phyloP scores from a whole-genome alignment of 1,140 invertebrate species.

The Nasonia vitripennis region DNA sequence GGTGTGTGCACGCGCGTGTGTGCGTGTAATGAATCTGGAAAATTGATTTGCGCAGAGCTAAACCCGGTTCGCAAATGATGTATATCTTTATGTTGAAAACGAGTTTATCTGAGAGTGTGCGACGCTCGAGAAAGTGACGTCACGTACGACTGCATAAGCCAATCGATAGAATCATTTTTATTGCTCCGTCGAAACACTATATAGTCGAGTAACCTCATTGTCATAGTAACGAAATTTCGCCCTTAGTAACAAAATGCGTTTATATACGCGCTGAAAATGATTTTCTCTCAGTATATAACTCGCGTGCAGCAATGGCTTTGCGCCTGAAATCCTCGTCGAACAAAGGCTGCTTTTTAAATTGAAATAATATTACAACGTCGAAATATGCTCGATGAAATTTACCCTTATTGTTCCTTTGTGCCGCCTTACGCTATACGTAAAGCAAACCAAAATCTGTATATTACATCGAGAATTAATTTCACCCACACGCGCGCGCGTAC shows the following conservation, averaged over 20 bases:
- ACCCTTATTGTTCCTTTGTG: too few species aligned
- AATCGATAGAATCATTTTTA: constrained; percentile 32
- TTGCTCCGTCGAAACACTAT: constrained; percentile 2
- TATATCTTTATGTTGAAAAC: not conserved
- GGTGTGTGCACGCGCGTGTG: too few species aligned
- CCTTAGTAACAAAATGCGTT: not conserved
- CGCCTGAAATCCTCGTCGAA: too few species aligned
- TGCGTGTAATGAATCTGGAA: too few species aligned
- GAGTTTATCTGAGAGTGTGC: not conserved
- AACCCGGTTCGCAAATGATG: not conserved
- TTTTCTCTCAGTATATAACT: constrained; percentile 44
- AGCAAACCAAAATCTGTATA: too few species aligned
- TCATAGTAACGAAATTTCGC: constrained; percentile 29
- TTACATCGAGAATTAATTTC: not conserved
- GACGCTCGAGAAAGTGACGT: not conserved
- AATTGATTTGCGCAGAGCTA: not conserved
- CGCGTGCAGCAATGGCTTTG: too few species aligned
- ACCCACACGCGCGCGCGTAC: not conserved
- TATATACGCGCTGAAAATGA: constrained; percentile 20
- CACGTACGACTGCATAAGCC: not conserved
- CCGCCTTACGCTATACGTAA: too few species aligned
- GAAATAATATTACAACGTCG: too few species aligned
- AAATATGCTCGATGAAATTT: too few species aligned
- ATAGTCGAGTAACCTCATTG: constrained; percentile 14
- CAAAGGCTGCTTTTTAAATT: too few species aligned